Evolutionary conservation across 2,797 vertebrate genomes (phyloP), one percentile per base, ranked within the genome.

Genomic region (Siniperca obscura): DNA sequence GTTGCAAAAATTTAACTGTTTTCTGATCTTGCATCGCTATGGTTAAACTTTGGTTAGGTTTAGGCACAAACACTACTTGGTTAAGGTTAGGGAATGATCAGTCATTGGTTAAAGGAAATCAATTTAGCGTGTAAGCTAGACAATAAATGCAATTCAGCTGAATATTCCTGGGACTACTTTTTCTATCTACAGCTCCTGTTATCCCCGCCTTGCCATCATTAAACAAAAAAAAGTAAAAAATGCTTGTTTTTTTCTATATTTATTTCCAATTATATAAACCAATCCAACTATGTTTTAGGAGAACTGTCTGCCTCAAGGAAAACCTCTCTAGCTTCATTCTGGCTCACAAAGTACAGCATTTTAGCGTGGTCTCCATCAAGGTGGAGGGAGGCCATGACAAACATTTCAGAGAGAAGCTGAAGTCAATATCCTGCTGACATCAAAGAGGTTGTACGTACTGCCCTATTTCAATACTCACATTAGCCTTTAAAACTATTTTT

Each of bases 391-490:
- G 76, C 81, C 69, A 55, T 62, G 72, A 78, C 76, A 83, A 87
- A 75, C 53, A 67, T 66, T 82, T 71, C 74, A 80, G 19, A 74
- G 30, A 68, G 59, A 82, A 62, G 69, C 69, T 82, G 64, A 70
- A 86, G 86, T 87, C 79, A 86, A 85, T 87, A 88, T 81, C 84
- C 83, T 84, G 81, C 91, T 87, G 85, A 92, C 86, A 92, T 91
- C 81, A 90, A 92, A 94, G 88, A 84, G 55, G 56, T 66, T 55
- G 38, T 79, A 36, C 1, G 14, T 34, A 76, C 76, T 81, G 72
- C 81, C 74, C 75, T 82, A 89, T 86, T 91, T 89, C 86, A 88
- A 62, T 68, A 70, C 81, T 70, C 66, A 82, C 67, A 34, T 74
- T 68, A 73, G 46, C 60, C 71, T 44, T 84, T 72, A 34, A 60